Evolutionary conservation across 37 sponge, comb jelly and placozoan genomes (phyloP), one percentile per base, ranked within the genome.

Genomic region (Halichondria panicea): DNA sequence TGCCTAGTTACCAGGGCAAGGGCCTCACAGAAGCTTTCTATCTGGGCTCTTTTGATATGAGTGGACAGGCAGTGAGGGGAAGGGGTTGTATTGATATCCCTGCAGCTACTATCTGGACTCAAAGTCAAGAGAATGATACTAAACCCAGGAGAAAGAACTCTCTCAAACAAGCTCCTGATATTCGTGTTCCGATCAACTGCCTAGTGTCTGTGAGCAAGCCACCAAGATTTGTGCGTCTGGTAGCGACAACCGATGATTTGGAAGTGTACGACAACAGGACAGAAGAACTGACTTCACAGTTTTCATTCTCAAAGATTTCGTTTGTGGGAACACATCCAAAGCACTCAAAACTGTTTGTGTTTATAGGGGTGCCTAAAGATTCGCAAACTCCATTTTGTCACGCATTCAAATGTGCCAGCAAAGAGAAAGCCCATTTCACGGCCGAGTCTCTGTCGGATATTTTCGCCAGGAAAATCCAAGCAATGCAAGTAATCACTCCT

Each of bases 11-110:
- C 7, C 24, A 50, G 4, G 56, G 66, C 24, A 12, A 44, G 27
- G 21, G 34, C 37, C 58, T 82, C 0, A 45, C 44, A 21, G 91
- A 90, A 52, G 76, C 86, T 44, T 90, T 90, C 77, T 90, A 90
- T 55, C 58, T 90, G 70, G 91, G 91, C 25, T 84, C 86, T 0
- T 68, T 75, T 41, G 67, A 81, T n/a, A 90, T 90, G 91, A 57
- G 61, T 2, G 91, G 91, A 0, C 53, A 58, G 41, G 22, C 48
- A 13, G 72, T 90, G 3, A 38, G 57, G 34, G 91, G 91, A 31
- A 66, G 81, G 35, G 91, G 91, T 28, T 90, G 86, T 42, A 80
- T 90, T 2, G 77, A 80, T 34, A 25, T 12, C 31, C 86, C 91
- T 15, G 85, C 81, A 28, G 81, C 67, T 27, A 1, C 9, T 28